A percentile compares a stretch with the other conserved stretches of the same genome.
Evolutionary conservation across 1,140 invertebrate genomes (phyloP).

Genomic region (Portunus trituberculatus): DNA sequence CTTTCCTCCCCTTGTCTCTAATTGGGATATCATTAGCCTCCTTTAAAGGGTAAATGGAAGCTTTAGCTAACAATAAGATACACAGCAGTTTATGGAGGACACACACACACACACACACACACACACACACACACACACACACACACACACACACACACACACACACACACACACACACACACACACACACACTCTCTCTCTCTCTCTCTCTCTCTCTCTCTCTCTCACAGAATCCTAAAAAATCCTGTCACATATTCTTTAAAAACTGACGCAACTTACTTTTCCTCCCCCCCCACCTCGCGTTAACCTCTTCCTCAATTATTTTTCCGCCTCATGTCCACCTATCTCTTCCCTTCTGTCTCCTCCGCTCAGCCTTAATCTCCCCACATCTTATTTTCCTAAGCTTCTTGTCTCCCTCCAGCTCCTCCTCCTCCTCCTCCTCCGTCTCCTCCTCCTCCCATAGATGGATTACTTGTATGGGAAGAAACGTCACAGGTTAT

Average conservation of each 20-base stretch:
- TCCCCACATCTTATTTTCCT: not conserved
- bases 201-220: conserved; percentile 20
- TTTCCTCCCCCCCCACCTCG: not conserved
- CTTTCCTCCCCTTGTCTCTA: not conserved
- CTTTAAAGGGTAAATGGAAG: not conserved
- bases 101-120: conserved; percentile 39
- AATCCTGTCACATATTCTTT: not conserved
- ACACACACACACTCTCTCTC: not conserved
- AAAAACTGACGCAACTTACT: not conserved
- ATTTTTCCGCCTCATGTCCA: not conserved
- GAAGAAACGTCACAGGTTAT: not conserved
- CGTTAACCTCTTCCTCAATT: not conserved
- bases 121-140: conserved; percentile 41
- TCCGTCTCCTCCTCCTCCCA: not conserved
- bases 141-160: conserved; percentile 40
- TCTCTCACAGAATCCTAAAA: not conserved
- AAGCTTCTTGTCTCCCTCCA: not conserved
- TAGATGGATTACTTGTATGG: not conserved
- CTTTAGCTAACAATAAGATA: not conserved
- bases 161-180: conserved; percentile 28
- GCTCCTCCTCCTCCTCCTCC: not conserved
- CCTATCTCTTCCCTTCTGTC: too few species aligned
- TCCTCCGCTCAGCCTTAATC: not conserved
- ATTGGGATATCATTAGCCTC: conserved; percentile 22
- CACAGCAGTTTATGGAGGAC: not conserved